Evolutionary conservation across 2,113 vertebrate genomes (phyloP), one percentile per base, ranked within the genome.

Genomic region (Orycteropus afer): DNA sequence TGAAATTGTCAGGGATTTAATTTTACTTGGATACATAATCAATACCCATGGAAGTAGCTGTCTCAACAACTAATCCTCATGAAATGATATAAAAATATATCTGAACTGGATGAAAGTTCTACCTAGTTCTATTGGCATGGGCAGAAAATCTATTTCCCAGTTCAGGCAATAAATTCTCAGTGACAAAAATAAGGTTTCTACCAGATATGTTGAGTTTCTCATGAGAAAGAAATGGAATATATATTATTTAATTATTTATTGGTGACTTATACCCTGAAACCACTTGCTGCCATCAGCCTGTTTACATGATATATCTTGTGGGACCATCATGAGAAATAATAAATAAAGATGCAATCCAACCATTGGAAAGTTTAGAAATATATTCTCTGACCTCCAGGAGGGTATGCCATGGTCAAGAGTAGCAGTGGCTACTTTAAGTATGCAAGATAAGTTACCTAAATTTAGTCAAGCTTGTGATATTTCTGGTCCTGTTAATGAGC

Each of bases 131-230:
- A 14, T 78, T 12, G 4, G 82, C 14, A 22, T 55, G n/a, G 45
- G 34, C 27, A 73, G 55, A n/a, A 53, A 22, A n/a, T 34, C 27
- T 76, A 2, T n/a, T 29, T 5, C 2, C 25, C 1, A 3, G 0
- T 59, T 40, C 10, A 13, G 32, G 13, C 45, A 14, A 5, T 69
- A 65, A 89, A 42, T 0, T 29, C 14, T 32, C 23, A 69, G 14
- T 13, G 22, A 49, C 37, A 49, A 91, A 20, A 5, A 47, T 61
- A 22, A 55, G 29, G 3, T 89, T 61, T n/a, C 23, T 10, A 10
- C 32, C 14, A 53, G 67, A 78, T 59, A 47, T 0, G 4, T 9
- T 59, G 32, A 57, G 17, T 47, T 86, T 74, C 42, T 93, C 71
- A 37, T 13, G n/a, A 67, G 42, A 82, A 91, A 89, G 12, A 13